phyloP scores from a whole-genome alignment of 2,888 invertebrate species.

The Plutella xylostella region DNA sequence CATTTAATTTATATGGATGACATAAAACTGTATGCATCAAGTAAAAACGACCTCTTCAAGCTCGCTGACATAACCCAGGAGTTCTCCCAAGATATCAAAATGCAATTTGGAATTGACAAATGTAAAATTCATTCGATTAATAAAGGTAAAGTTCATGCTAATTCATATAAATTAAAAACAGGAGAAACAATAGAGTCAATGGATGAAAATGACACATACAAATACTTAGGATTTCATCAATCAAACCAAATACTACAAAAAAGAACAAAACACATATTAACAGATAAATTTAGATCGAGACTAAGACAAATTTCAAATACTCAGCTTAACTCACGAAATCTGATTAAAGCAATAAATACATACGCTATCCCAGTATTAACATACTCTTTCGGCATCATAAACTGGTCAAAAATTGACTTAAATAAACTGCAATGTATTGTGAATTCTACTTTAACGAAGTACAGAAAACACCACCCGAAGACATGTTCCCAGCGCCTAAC shows the following conservation, averaged over 20 bases:
- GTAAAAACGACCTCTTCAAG: too few species aligned
- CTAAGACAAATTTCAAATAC: slow-evolving; percentile 11
- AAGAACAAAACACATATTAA: slow-evolving; percentile 4
- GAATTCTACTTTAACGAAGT: slow-evolving; percentile 12
- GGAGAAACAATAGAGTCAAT: too few species aligned
- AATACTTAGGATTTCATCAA: slow-evolving; percentile 17
- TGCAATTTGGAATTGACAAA: too few species aligned
- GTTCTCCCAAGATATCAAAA: neutral
- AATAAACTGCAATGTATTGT: slow-evolving; percentile 15
- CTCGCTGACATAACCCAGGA: neutral
- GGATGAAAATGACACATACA: slow-evolving; percentile 11
- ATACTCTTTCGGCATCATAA: slow-evolving; percentile 20
- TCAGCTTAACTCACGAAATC: slow-evolving; percentile 15
- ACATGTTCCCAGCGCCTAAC: slow-evolving; percentile 17
- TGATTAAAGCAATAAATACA: slow-evolving; percentile 16
- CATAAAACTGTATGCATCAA: too few species aligned
- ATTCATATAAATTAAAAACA: too few species aligned
- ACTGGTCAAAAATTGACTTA: slow-evolving; percentile 17
- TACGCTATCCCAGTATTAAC: slow-evolving; percentile 19
- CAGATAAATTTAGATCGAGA: slow-evolving; percentile 11
- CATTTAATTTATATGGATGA: too few species aligned
- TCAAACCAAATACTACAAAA: slow-evolving; percentile 12
- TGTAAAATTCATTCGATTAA: neutral
- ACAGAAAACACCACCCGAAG: slow-evolving; percentile 19
- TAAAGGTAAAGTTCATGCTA: neutral